Base-by-base conservation (phyloP, 2,113 vertebrate species). In the Silurus glanis region DNA sequence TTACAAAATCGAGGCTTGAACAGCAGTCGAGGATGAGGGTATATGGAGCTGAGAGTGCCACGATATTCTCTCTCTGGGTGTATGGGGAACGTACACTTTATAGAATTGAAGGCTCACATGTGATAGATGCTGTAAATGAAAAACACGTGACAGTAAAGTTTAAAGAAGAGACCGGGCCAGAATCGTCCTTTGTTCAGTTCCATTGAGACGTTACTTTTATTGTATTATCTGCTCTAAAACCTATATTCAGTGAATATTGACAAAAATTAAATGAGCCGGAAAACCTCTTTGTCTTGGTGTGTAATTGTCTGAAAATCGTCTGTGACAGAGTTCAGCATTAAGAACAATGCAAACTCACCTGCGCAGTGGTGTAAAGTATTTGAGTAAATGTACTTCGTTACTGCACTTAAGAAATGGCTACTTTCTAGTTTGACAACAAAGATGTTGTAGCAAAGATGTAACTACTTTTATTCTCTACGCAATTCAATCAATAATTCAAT, bases 141-240 rank as follows among this genome's bases (percentile, higher is more conserved):
- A 37, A 37, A 47, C 9, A 71, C 25, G 14, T 58, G 28, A 67
- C 51, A 71, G 56, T 69, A 37, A 72, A 17, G 66, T 59, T 80
- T 61, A 59, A 45, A 80, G 9, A 80, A 61, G 47, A 4, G 55
- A 49, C 16, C 81, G 4, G 58, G 9, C 56, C 55, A 61, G 28
- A 55, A 72, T 37, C 64, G 1, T 72, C 51, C 58, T 83, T 83
- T 71, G 64, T 71, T 45, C 61, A 53, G 16, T 66, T 66, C 80
- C 23, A 82, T 66, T 66, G 80, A 82, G 47, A n/a, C 37, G 25
- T 13, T 13, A 45, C 49, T 69, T 69, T 14, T 71, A 16, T 6
- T 49, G 28, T 13, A 84, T 84, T 61, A 64, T 84, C 59, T 78
- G 14, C 72, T 78, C 37, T 55, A 85, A 79, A 55, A 84, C 69